phyloP scores from a whole-genome alignment of 1,140 invertebrate species.

The Tetramorium alpestre region DNA sequence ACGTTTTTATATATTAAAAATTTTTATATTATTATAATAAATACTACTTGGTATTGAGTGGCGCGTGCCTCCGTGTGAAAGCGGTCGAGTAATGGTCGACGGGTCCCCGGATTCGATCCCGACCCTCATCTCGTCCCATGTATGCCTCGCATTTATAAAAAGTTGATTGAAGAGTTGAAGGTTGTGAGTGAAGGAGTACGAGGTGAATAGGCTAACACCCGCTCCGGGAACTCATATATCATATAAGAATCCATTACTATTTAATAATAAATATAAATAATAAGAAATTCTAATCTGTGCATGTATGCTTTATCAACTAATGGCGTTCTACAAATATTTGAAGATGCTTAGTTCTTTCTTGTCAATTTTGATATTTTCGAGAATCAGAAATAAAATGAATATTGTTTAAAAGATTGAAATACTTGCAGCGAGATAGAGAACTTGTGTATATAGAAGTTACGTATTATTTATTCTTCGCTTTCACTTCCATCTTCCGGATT shows the following conservation, averaged over 20 bases:
- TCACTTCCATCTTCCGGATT: constrained; percentile 19
- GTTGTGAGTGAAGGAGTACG: neutral
- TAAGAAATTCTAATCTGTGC: neutral
- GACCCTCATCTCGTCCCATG: constrained; percentile 1
- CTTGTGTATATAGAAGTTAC: neutral
- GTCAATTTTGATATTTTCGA: neutral
- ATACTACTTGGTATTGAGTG: neutral
- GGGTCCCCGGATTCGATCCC: neutral
- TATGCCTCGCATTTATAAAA: neutral
- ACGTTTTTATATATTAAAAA: neutral
- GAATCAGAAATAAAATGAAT: neutral
- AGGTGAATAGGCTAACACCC: neutral
- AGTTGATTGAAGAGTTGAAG: constrained; percentile 22
- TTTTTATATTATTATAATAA: neutral
- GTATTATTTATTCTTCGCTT: neutral
- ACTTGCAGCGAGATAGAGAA: neutral
- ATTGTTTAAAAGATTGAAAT: neutral
- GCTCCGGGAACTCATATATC: neutral
- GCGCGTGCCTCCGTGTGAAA: constrained; percentile 3
- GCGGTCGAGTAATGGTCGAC: constrained; percentile 8
- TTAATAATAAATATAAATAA: neutral
- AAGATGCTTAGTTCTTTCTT: neutral
- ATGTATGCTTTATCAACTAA: neutral
- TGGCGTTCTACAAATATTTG: neutral
- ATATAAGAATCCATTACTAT: neutral